A percentile compares a stretch with the other conserved stretches of the same genome.
Evolutionary conservation across 2,888 invertebrate species (phyloP).

Genomic region (Octodonta nipae): DNA sequence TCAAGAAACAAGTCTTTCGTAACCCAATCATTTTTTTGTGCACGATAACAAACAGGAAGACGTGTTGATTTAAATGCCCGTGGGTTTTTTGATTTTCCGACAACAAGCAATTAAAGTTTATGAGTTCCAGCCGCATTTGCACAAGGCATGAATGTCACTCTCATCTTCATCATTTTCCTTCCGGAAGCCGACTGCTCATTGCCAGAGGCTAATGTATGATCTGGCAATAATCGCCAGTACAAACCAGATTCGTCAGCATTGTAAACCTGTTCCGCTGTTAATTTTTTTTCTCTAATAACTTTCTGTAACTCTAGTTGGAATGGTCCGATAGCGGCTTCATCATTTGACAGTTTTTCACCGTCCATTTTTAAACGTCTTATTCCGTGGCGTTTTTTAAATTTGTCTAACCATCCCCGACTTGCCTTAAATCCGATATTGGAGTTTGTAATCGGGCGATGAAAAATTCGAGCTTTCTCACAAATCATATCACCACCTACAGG

Average conservation of each 20-base stretch:
- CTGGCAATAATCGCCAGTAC: conserved; percentile 14
- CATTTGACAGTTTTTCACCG: conserved; percentile 16
- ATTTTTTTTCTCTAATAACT: conserved; percentile 9
- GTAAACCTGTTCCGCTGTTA: conserved; percentile 12
- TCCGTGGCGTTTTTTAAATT: conserved; percentile 15
- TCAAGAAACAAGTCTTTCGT: background rate
- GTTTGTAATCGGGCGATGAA: too few species aligned
- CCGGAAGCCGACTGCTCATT: too few species aligned
- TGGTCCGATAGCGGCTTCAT: conserved; percentile 9
- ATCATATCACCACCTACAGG: too few species aligned
- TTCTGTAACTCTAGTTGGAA: conserved; percentile 8
- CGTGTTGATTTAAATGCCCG: background rate
- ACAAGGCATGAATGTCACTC: conserved; percentile 1
- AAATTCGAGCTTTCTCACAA: too few species aligned
- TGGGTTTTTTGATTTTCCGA: background rate
- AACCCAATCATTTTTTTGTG: background rate
- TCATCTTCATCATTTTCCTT: too few species aligned
- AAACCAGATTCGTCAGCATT: conserved; percentile 15
- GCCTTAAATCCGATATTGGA: too few species aligned
- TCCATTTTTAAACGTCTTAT: conserved; percentile 14
- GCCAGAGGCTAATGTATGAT: conserved; percentile 9
- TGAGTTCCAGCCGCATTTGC: conserved; percentile 1
- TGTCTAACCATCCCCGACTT: conserved; percentile 16
- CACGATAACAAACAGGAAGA: background rate
- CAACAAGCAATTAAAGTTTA: background rate